phyloP scores from a whole-genome alignment of 2,113 vertebrate genomes.

The Erythrolamprus reginae region DNA sequence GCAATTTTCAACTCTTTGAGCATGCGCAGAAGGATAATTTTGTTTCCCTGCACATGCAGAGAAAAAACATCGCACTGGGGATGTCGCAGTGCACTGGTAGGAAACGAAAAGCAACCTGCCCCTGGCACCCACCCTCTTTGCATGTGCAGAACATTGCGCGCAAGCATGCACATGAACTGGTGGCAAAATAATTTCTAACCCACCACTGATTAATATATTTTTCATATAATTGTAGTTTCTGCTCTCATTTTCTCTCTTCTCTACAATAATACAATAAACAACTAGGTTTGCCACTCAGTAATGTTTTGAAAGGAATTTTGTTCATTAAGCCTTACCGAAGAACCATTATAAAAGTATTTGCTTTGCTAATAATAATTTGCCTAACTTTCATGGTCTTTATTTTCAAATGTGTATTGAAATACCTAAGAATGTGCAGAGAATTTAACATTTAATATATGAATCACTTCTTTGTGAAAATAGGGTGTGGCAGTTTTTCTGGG shows the following conservation, averaged over 20 bases:
- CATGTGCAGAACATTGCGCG: no score
- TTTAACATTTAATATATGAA: background rate
- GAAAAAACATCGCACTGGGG: no score
- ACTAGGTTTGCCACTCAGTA: background rate
- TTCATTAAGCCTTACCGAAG: background rate
- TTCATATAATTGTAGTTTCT: background rate
- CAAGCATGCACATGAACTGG: no score
- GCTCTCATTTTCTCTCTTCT: background rate
- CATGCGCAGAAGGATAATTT: no score
- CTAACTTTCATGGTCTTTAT: background rate
- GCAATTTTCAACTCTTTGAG: no score
- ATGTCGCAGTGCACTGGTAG: no score
- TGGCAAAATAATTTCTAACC: no score
- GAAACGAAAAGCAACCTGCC: no score
- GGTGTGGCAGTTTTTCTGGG: slow-evolving; percentile 7
- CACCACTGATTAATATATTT: background rate
- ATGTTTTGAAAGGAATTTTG: background rate
- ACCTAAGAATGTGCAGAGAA: background rate
- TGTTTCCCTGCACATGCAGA: no score
- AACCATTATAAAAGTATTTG: background rate
- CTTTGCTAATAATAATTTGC: background rate
- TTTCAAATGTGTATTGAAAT: background rate
- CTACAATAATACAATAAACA: background rate
- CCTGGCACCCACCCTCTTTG: no score
- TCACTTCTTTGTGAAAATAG: background rate